These are phyloP conservation scores for Phyllopteryx taeniolatus DNA, from an alignment of 2,113 vertebrate species.

Conservation along the genomic window DNA sequence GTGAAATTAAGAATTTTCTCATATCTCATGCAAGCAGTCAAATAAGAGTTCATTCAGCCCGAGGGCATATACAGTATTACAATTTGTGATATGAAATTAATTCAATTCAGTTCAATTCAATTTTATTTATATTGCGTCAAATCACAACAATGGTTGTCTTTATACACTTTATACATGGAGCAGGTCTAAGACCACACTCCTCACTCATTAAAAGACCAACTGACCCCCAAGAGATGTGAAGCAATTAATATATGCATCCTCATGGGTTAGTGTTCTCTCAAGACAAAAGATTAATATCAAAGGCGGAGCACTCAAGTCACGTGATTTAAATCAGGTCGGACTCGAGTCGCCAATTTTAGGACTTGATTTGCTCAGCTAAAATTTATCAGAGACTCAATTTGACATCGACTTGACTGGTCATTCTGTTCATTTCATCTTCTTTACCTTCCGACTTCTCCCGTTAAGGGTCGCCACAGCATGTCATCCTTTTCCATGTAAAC, in stretches of 20 bases:
- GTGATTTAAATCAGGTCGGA: background rate
- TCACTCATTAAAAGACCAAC: too few relatives aligned
- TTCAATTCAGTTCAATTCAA: too few relatives aligned
- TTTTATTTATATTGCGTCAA: too few relatives aligned
- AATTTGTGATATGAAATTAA: slow-evolving; percentile 27
- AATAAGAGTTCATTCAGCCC: slow-evolving; percentile 26
- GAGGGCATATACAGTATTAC: slow-evolving; percentile 37
- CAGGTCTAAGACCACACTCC: too few relatives aligned
- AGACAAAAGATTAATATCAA: slow-evolving; percentile 13
- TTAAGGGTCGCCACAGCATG: too few relatives aligned
- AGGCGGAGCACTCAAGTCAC: background rate
- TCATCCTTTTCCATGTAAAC: too few relatives aligned
- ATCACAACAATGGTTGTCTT: too few relatives aligned
- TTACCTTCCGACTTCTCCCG: too few relatives aligned
- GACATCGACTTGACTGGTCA: too few relatives aligned
- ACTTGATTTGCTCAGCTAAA: background rate
- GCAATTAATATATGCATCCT: slow-evolving; percentile 35
- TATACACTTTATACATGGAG: too few relatives aligned
- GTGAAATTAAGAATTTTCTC: slow-evolving; percentile 29
- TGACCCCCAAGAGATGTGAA: slow-evolving; percentile 1
- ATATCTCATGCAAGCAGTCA: slow-evolving; percentile 27
- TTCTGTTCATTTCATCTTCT: too few relatives aligned
- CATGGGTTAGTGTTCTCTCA: slow-evolving; percentile 16
- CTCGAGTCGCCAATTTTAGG: background rate
- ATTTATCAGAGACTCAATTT: background rate